Evolutionary conservation across 2,888 invertebrate species (phyloP).

Genomic region (Cosmia trapezina): DNA sequence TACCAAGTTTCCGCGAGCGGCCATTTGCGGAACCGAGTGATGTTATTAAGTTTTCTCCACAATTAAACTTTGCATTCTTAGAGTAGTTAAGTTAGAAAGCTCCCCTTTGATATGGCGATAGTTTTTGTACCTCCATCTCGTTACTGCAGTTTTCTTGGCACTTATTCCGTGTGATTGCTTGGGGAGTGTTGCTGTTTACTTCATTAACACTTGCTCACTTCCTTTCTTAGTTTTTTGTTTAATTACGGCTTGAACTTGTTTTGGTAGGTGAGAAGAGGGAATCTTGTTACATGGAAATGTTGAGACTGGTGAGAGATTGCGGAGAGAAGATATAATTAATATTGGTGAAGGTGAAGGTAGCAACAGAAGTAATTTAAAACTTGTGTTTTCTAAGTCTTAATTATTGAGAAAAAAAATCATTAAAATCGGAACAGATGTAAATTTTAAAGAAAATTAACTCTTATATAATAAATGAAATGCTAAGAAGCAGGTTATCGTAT

Average conservation of each 20-base stretch:
- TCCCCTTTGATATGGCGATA: slow-evolving; percentile 59
- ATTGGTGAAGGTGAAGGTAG: neutral
- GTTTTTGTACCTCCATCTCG: slow-evolving; percentile 50
- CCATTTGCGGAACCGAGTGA: slow-evolving; percentile 72
- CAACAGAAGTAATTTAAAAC: no score
- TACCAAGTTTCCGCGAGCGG: slow-evolving; percentile 65
- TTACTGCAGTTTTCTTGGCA: slow-evolving; percentile 60
- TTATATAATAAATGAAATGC: no score
- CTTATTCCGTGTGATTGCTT: slow-evolving; percentile 57
- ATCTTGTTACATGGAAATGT: slow-evolving; percentile 10
- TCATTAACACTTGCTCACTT: slow-evolving; percentile 50
- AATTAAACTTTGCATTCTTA: slow-evolving; percentile 79
- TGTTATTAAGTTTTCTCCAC: slow-evolving; percentile 84
- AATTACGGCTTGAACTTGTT: slow-evolving; percentile 14
- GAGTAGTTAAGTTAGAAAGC: slow-evolving; percentile 72
- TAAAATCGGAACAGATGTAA: no score
- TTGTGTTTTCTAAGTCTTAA: no score
- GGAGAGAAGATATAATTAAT: no score
- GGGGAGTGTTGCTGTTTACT: slow-evolving; percentile 46
- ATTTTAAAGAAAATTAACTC: no score
- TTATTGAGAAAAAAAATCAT: no score
- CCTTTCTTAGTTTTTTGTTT: slow-evolving; percentile 43
- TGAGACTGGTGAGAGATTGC: neutral
- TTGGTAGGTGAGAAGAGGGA: neutral
- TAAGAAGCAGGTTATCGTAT: no score